Evolutionary conservation across 2,113 vertebrate species (phyloP).

Genomic region (Cygnus atratus): DNA sequence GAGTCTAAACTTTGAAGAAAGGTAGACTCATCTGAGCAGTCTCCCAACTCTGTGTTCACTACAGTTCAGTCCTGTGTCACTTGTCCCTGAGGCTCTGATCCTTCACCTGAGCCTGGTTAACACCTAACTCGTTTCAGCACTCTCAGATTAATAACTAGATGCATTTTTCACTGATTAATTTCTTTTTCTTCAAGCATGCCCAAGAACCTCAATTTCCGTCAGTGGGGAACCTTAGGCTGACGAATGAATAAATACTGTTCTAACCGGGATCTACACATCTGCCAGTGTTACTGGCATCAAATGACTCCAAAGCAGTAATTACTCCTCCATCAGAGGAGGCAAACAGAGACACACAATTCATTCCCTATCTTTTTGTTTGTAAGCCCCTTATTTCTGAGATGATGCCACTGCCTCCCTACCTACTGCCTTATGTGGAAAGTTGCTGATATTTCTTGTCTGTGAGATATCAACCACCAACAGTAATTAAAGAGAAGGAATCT

Average conservation of each 20-base stretch:
- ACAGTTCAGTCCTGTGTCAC: fast-evolving
- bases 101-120: neutral
- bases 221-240: neutral
- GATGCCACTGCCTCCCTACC: neutral
- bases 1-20: neutral
- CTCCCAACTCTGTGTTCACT: neutral
- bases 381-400: neutral
- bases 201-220: neutral
- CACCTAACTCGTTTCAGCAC: neutral
- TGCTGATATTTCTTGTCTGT: neutral
- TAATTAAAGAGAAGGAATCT: neutral
- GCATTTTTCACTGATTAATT: neutral
- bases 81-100: neutral
- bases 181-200: neutral
- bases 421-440: neutral
- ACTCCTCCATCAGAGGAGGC: neutral
- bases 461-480: neutral
- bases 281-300: neutral
- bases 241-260: neutral
- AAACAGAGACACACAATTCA: neutral
- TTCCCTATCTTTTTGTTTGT: neutral
- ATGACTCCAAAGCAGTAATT: neutral
- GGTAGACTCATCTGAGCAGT: neutral
- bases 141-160: neutral
- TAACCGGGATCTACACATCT: neutral